These are phyloP conservation scores for Emmelina monodactyla DNA, from an alignment of 2,888 invertebrate species.

Conservation along the genomic window DNA sequence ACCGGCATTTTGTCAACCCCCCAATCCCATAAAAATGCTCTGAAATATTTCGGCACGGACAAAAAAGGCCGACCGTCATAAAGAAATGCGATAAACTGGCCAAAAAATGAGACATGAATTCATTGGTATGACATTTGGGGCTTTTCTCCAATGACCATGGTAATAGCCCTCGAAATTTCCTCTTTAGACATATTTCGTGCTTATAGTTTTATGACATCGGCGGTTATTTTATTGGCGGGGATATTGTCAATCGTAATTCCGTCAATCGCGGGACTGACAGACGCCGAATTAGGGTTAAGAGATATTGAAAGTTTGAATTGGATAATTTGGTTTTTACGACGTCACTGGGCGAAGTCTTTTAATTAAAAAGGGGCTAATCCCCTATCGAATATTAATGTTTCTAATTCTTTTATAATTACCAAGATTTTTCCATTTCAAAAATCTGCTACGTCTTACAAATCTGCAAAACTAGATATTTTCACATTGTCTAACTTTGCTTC, in stretches of 20 bases:
- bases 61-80: slow-evolving; percentile 55
- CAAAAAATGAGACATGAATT: slow-evolving; percentile 63
- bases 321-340: too few relatives aligned
- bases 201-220: slow-evolving; percentile 61
- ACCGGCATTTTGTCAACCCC: slow-evolving; percentile 25
- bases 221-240: slow-evolving; percentile 54
- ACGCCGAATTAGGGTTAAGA: too few relatives aligned
- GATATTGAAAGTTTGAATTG: too few relatives aligned
- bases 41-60: neutral
- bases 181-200: slow-evolving; percentile 47
- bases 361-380: too few relatives aligned
- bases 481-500: too few relatives aligned
- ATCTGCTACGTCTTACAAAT: too few relatives aligned
- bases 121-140: slow-evolving; percentile 65
- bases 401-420: too few relatives aligned
- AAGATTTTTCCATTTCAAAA: too few relatives aligned
- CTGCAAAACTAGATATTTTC: too few relatives aligned
- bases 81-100: slow-evolving; percentile 59
- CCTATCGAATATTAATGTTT: too few relatives aligned
- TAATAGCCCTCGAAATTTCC: slow-evolving; percentile 36
- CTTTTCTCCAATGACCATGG: slow-evolving; percentile 50
- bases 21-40: neutral
- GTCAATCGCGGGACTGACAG: too few relatives aligned
- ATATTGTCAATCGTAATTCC: slow-evolving; percentile 60
- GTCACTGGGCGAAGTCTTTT: too few relatives aligned